Conservation (phyloP, 2,797 vertebrate genomes). For the Distichodus sexfasciatus region DNA sequence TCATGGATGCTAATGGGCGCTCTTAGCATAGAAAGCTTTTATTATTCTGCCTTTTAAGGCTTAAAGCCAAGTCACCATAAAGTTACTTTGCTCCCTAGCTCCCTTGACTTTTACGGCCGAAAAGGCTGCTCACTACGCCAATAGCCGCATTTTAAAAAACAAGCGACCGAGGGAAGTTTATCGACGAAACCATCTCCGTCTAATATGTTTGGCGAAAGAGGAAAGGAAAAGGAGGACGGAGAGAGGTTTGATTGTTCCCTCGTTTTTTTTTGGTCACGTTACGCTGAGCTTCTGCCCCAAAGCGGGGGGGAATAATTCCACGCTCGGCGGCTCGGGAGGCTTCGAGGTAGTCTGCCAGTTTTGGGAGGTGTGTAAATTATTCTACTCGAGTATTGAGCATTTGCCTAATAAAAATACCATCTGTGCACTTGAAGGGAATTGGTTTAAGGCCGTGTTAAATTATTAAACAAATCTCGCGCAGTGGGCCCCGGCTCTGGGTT, state of each 20-base stretch:
- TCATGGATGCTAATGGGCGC: not conserved
- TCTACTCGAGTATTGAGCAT: slow-evolving; percentile 64
- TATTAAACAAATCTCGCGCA: slow-evolving; percentile 67
- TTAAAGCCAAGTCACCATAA: not conserved
- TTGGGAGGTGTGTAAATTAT: slow-evolving; percentile 61
- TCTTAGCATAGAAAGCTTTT: not conserved
- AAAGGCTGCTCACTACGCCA: not conserved
- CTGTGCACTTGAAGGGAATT: slow-evolving; percentile 68
- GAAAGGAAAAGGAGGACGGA: not conserved
- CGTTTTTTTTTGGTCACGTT: slow-evolving; percentile 59
- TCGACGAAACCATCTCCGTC: not conserved
- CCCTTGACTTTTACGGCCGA: not conserved
- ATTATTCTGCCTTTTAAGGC: not conserved
- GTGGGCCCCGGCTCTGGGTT: slow-evolving; percentile 56
- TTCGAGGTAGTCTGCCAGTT: slow-evolving; percentile 55
- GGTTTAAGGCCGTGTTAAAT: slow-evolving; percentile 68
- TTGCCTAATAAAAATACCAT: slow-evolving; percentile 73
- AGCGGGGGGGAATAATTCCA: slow-evolving; percentile 45
- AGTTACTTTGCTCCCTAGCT: not conserved
- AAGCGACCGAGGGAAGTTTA: not conserved
- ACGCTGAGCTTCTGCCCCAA: slow-evolving; percentile 48
- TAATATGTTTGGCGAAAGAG: not conserved
- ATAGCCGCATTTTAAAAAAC: slow-evolving; percentile 11
- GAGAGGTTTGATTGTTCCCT: slow-evolving; percentile 46
- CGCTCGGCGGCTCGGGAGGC: slow-evolving; percentile 49